Conservation (phyloP, 2,888 invertebrate genomes). For the Epinotia ramella region DNA sequence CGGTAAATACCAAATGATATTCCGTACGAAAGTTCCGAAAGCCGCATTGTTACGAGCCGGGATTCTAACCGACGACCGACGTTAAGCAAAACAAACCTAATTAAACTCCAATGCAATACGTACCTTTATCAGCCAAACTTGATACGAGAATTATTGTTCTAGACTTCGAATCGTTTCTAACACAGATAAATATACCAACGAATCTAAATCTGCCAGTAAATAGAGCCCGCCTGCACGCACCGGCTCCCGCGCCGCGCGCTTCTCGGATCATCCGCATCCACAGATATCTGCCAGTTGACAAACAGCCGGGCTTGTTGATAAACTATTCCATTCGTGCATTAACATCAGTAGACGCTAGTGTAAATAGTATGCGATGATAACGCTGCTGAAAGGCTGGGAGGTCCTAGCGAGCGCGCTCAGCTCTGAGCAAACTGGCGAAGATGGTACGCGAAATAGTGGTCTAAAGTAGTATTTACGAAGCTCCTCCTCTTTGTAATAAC, state of each 20-base stretch:
- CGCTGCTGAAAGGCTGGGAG: slow-evolving; percentile 67
- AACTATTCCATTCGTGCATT: slow-evolving; percentile 14
- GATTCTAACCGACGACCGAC: no score
- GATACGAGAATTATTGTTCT: no score
- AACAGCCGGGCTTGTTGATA: slow-evolving; percentile 20
- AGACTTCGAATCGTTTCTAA: no score
- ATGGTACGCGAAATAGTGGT: slow-evolving; percentile 16
- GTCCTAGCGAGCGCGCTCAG: slow-evolving; percentile 51
- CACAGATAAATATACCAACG: not conserved
- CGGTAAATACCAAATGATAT: no score
- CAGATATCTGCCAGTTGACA: slow-evolving; percentile 30
- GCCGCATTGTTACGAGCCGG: no score
- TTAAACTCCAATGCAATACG: no score
- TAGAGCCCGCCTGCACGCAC: not conserved
- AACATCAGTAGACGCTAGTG: not conserved
- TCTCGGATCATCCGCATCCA: slow-evolving; percentile 7
- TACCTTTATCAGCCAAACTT: no score
- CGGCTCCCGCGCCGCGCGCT: slow-evolving; percentile 20
- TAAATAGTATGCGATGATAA: slow-evolving; percentile 58
- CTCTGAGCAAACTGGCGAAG: slow-evolving; percentile 1
- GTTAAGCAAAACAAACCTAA: no score
- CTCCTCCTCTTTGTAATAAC: no score
- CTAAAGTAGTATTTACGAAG: not conserved
- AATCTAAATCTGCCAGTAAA: not conserved
- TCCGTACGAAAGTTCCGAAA: no score